Conservation (phyloP, 2,888 invertebrate species). For the Enchytraeus crypticus region DNA sequence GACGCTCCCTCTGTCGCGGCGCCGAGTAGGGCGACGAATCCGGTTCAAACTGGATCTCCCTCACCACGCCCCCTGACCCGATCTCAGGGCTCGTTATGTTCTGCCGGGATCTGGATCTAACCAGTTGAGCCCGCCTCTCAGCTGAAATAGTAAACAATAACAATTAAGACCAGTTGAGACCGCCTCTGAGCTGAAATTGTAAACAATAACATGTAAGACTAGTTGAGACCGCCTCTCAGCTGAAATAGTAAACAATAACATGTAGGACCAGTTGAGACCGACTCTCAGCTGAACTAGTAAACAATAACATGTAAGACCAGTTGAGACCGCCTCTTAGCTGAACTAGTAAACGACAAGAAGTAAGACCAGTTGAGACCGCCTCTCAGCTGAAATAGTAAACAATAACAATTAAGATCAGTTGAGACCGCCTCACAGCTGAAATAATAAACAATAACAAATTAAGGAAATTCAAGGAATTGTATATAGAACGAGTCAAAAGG, state of each 20-base stretch:
- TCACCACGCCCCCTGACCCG: constrained; percentile 21
- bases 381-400: not conserved
- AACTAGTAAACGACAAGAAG: not conserved
- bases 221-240: constrained; percentile 84
- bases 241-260: constrained; percentile 42
- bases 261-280: constrained; percentile 69
- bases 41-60: constrained; percentile 43
- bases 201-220: constrained; percentile 48
- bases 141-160: constrained; percentile 53
- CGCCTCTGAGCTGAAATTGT: constrained; percentile 68
- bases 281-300: constrained; percentile 64
- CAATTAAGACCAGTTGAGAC: constrained; percentile 64
- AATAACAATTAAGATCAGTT: not conserved
- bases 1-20: not conserved
- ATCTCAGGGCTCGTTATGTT: constrained; percentile 34
- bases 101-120: constrained; percentile 70
- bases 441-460: not conserved
- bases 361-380: not conserved
- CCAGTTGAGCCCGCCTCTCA: constrained; percentile 80
- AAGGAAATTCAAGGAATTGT: not conserved
- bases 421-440: not conserved
- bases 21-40: not conserved
- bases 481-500: not conserved
- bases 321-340: not conserved
- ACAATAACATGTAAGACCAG: not conserved